These are phyloP conservation scores for Lamellibrachia satsuma DNA, from an alignment of 2,888 invertebrate species.

Conservation along the genomic window DNA sequence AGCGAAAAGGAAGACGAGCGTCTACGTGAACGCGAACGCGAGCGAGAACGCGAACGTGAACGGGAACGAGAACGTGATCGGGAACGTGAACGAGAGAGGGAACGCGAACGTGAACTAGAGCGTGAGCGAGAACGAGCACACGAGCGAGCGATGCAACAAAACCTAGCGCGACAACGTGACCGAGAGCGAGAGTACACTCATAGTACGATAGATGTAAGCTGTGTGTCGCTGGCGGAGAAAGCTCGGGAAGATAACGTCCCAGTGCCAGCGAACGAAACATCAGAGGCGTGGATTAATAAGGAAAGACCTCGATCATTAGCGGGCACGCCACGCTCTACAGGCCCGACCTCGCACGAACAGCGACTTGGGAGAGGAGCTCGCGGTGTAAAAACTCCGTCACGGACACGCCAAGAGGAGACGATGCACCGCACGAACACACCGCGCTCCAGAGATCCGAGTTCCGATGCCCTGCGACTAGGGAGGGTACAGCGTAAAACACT, in stretches of 20 bases:
- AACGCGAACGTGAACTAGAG: not conserved
- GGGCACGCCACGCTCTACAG: not conserved
- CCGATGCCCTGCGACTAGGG: not conserved
- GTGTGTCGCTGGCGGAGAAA: not conserved
- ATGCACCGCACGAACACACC: not conserved
- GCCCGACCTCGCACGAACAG: too few species aligned
- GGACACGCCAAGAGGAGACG: not conserved
- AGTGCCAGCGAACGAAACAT: not conserved
- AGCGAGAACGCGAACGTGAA: not conserved
- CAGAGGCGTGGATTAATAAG: not conserved
- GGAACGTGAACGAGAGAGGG: not conserved
- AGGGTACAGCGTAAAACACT: not conserved
- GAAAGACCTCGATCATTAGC: not conserved
- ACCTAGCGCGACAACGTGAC: not conserved
- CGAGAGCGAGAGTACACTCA: not conserved
- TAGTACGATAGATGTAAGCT: not conserved
- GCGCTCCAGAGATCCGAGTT: not conserved
- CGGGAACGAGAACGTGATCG: not conserved
- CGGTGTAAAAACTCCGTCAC: not conserved
- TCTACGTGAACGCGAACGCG: not conserved
- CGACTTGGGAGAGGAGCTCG: too few species aligned
- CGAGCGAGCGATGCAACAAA: not conserved
- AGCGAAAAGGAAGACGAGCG: not conserved
- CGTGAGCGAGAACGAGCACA: not conserved
- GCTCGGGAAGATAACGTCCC: not conserved